A percentile compares a stretch with the other conserved stretches of the same genome.
These are phyloP conservation scores for Timema podura DNA, from an alignment of 2,888 invertebrate species.

Conservation along the genomic window DNA sequence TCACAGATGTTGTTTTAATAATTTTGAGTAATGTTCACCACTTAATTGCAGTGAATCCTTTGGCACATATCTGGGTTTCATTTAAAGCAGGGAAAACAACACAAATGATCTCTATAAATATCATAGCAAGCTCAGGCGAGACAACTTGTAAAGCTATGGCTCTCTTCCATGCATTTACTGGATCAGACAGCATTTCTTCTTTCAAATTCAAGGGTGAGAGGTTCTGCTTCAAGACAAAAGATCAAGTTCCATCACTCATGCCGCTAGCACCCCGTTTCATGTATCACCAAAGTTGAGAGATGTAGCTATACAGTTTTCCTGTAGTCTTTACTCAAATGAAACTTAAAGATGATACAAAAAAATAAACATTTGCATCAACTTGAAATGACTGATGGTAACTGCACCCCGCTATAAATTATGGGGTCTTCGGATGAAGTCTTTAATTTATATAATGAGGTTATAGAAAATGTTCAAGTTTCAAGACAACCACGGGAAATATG, in stretches of 20 bases:
- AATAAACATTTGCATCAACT: too few species aligned
- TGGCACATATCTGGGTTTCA: slow-evolving; percentile 6
- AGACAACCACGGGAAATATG: too few species aligned
- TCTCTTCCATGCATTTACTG: slow-evolving; percentile 4
- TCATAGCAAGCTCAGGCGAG: neutral
- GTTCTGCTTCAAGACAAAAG: too few species aligned
- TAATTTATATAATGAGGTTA: too few species aligned
- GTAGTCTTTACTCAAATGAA: neutral
- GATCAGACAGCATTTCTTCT: neutral
- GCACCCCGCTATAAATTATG: too few species aligned
- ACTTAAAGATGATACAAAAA: too few species aligned
- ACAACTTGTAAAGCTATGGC: slow-evolving; percentile 1
- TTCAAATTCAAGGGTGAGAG: neutral
- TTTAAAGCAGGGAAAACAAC: neutral
- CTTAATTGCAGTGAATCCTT: neutral
- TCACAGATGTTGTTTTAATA: neutral
- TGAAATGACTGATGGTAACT: too few species aligned
- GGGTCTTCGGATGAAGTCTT: too few species aligned
- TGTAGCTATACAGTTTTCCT: neutral
- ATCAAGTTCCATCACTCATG: too few species aligned
- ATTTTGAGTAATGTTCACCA: neutral
- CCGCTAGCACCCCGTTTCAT: too few species aligned
- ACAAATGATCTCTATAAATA: neutral
- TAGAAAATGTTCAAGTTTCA: too few species aligned
- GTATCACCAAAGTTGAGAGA: too few species aligned